Conservation (phyloP, 2,888 invertebrate genomes). For the Poecilobothrus nobilitatus region DNA sequence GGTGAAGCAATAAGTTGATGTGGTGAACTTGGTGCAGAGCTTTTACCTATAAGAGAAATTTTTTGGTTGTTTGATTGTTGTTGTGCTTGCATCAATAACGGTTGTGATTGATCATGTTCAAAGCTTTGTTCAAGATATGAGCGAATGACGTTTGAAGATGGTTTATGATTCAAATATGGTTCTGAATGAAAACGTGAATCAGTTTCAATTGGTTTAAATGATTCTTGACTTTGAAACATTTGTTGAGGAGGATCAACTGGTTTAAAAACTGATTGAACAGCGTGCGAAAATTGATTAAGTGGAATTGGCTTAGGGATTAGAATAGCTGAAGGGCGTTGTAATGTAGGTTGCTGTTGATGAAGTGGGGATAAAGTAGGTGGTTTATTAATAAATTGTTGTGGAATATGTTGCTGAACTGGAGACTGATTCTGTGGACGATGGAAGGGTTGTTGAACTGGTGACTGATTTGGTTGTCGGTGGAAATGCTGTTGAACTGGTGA, state of each 20-base stretch:
- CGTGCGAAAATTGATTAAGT: slow-evolving; percentile 67
- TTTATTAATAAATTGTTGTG: slow-evolving; percentile 21
- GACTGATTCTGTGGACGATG: slow-evolving; percentile 13
- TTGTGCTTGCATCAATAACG: not conserved
- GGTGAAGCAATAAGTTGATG: slow-evolving; percentile 29
- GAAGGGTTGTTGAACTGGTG: slow-evolving; percentile 16
- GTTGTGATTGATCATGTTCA: slow-evolving; percentile 4
- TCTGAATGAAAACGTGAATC: slow-evolving; percentile 14
- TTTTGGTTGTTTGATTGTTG: slow-evolving; percentile 17
- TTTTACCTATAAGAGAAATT: slow-evolving; percentile 9
- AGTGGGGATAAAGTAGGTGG: slow-evolving; percentile 18
- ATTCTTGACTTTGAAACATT: slow-evolving; percentile 31
- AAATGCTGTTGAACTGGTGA: slow-evolving; percentile 17
- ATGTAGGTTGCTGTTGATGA: slow-evolving; percentile 20
- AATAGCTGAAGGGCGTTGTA: slow-evolving; percentile 11
- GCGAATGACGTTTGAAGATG: not conserved
- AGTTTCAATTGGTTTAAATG: slow-evolving; percentile 34
- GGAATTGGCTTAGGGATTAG: slow-evolving; percentile 46
- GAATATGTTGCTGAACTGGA: slow-evolving; percentile 18
- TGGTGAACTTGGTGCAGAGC: slow-evolving; percentile 21
- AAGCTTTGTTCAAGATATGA: not conserved
- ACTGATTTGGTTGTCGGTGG: not conserved
- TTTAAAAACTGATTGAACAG: slow-evolving; percentile 67
- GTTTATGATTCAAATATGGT: slow-evolving; percentile 10
- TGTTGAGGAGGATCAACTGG: slow-evolving; percentile 43